These are phyloP conservation scores for Drosophila kikkawai DNA, from an alignment of 1,140 invertebrate species.

Conservation along the genomic window DNA sequence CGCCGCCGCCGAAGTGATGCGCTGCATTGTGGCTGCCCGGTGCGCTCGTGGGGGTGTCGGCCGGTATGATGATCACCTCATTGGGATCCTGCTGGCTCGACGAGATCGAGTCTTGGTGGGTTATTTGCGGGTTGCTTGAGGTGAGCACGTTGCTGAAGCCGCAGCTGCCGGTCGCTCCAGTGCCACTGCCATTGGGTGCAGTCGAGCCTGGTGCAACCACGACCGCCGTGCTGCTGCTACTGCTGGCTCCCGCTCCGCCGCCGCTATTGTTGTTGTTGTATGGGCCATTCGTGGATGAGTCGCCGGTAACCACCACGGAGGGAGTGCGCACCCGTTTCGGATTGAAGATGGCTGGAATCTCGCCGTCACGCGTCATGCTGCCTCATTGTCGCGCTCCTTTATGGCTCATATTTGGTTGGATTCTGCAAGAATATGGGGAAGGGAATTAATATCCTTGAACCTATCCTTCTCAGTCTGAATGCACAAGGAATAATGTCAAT, in stretches of 20 bases:
- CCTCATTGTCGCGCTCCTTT: conserved; percentile 41
- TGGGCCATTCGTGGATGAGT: conserved; percentile 86
- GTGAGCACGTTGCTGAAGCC: conserved; percentile 84
- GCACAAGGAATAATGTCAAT: not conserved
- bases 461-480: not conserved
- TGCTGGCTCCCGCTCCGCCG: conserved; percentile 43
- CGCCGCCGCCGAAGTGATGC: conserved; percentile 50
- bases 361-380: conserved; percentile 87
- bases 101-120: conserved; percentile 87
- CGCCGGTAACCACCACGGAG: conserved; percentile 90
- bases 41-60: conserved; percentile 69
- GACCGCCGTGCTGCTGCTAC: conserved; percentile 32
- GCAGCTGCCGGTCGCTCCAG: conserved; percentile 47
- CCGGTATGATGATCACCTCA: conserved; percentile 82
- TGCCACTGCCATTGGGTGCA: conserved; percentile 28
- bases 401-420: conserved; percentile 62
- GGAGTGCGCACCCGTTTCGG: conserved; percentile 90
- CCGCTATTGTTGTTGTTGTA: conserved; percentile 66
- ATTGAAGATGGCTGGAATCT: conserved; percentile 91
- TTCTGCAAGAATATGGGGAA: conserved; percentile 3
- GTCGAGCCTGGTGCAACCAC: conserved; percentile 6
- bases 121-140: conserved; percentile 84
- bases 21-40: conserved; percentile 60
- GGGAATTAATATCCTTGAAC: too few relatives aligned
- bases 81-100: conserved; percentile 86